These are phyloP conservation scores for Brachypterus glaber DNA, from an alignment of 2,888 invertebrate species.

Conservation along the genomic window DNA sequence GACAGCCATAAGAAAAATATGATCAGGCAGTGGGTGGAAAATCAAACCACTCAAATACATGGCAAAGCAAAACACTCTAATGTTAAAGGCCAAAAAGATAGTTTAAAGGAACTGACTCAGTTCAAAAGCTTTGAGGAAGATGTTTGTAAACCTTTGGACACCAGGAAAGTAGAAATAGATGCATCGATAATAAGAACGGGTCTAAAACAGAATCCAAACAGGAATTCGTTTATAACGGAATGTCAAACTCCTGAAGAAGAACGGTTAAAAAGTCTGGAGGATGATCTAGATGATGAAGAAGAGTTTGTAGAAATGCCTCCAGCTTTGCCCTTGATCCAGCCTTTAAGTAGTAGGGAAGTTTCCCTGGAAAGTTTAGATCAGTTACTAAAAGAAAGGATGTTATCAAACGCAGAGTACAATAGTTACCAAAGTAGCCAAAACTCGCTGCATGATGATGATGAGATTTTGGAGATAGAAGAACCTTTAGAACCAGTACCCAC, in stretches of 20 bases:
- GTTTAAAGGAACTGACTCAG: conserved; percentile 51
- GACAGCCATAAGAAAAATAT: conserved; percentile 86
- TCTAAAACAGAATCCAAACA: conserved; percentile 38
- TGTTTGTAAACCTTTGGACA: conserved; percentile 43
- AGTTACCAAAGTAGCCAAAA: conserved; percentile 43
- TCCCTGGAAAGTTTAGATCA: conserved; percentile 75
- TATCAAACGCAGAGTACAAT: conserved; percentile 39
- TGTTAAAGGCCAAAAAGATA: conserved; percentile 28
- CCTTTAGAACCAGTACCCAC: conserved; percentile 74
- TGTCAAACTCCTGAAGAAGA: conserved; percentile 32
- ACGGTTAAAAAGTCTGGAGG: conserved; percentile 39
- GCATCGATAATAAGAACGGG: conserved; percentile 54
- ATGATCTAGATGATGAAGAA: conserved; percentile 68
- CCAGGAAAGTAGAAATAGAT: conserved; percentile 47
- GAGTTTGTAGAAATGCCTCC: conserved; percentile 73
- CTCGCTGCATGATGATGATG: conserved; percentile 54
- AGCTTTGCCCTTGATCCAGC: conserved; percentile 68
- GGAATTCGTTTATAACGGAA: conserved; percentile 33
- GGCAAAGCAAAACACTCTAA: conserved; percentile 41
- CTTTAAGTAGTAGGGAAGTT: conserved; percentile 69
- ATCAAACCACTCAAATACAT: conserved; percentile 75
- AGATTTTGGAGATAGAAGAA: conserved; percentile 69
- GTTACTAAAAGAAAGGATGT: conserved; percentile 60
- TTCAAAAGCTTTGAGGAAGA: conserved; percentile 50
- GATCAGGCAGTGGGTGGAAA: conserved; percentile 90